Percentiles rank a stretch among this genome's conserved stretches.
Evolutionary conservation across 1,140 invertebrate genomes (phyloP).

Genomic region (Eulimnadia texana): DNA sequence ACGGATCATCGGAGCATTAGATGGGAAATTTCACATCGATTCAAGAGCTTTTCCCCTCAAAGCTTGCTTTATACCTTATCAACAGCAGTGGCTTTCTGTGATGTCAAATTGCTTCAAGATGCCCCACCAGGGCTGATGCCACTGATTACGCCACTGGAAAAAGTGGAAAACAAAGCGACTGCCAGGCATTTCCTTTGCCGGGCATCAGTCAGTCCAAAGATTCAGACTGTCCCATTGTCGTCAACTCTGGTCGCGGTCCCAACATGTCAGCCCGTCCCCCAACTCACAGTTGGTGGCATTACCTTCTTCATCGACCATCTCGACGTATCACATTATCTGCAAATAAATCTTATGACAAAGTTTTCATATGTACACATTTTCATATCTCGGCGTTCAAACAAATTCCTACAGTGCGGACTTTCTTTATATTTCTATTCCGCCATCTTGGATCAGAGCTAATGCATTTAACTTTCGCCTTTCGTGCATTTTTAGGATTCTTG

Average conservation of each 20-base stretch:
- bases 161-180: background rate
- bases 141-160: background rate
- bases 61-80: background rate
- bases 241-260: background rate
- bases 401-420: too few relatives aligned
- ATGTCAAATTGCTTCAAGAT: background rate
- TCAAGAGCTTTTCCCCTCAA: background rate
- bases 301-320: background rate
- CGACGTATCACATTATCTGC: background rate
- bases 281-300: background rate
- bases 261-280: background rate
- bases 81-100: background rate
- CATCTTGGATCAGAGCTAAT: too few relatives aligned
- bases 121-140: background rate
- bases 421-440: too few relatives aligned
- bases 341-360: background rate
- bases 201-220: background rate
- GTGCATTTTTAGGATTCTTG: constrained; percentile 12
- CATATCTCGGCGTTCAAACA: background rate
- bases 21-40: background rate
- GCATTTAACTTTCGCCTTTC: too few relatives aligned
- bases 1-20: background rate
- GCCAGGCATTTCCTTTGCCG: background rate
- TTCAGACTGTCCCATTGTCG: background rate
- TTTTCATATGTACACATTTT: background rate